Evolutionary conservation across 2,797 vertebrate genomes (phyloP).

Genomic region (Megalops cyprinoides): DNA sequence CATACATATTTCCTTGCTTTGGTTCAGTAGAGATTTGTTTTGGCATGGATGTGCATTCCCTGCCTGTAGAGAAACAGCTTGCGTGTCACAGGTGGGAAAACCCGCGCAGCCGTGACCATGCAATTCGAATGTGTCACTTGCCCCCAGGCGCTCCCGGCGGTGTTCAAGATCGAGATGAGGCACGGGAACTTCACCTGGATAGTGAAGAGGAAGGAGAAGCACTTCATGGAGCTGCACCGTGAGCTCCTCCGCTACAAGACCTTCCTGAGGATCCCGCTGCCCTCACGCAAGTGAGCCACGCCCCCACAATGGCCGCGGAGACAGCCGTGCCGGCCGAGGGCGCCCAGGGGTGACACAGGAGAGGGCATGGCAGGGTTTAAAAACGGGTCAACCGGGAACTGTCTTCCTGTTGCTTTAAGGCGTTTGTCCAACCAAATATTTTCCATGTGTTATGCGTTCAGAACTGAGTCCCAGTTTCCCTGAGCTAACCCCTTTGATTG

Average conservation of each 20-base stretch:
- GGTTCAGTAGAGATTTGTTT: too few relatives aligned
- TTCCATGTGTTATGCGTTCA: too few relatives aligned
- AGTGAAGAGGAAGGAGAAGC: slow-evolving; percentile 94
- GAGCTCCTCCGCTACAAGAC: slow-evolving; percentile 95
- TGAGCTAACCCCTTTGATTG: too few relatives aligned
- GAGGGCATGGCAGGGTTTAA: neutral
- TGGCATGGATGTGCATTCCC: neutral
- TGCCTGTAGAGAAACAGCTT: neutral
- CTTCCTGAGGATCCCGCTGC: slow-evolving; percentile 91
- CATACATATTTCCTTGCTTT: too few relatives aligned
- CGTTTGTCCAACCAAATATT: too few relatives aligned
- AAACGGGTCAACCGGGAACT: too few relatives aligned
- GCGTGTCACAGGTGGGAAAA: neutral
- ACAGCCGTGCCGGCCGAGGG: neutral
- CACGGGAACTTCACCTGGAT: slow-evolving; percentile 94
- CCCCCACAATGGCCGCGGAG: neutral
- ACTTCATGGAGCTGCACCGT: slow-evolving; percentile 94
- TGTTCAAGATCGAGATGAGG: slow-evolving; percentile 91
- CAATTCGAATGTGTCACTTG: neutral
- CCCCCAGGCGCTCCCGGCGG: slow-evolving; percentile 65
- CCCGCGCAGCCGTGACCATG: neutral
- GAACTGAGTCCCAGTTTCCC: too few relatives aligned
- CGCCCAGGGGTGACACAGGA: neutral
- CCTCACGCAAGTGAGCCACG: slow-evolving; percentile 80
- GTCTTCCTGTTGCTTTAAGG: too few relatives aligned